A percentile compares a stretch with the other conserved stretches of the same genome.
Conservation (phyloP, 2,113 vertebrate genomes). For the Mustela nigripes region DNA sequence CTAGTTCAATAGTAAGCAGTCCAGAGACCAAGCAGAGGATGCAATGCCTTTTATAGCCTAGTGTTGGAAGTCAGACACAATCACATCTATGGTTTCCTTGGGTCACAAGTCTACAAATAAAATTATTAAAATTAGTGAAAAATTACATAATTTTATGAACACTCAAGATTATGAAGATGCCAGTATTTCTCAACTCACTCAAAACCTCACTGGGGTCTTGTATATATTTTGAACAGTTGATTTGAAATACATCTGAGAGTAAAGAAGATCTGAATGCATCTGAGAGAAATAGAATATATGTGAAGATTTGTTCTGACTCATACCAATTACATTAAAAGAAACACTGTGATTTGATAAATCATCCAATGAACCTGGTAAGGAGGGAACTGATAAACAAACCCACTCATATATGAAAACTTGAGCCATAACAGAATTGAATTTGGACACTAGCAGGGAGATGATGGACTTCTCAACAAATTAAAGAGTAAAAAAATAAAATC, state of each 20-base stretch:
- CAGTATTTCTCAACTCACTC: neutral
- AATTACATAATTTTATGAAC: neutral
- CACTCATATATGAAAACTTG: neutral
- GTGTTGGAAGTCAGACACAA: neutral
- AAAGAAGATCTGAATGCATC: neutral
- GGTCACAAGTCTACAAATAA: neutral
- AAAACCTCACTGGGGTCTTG: neutral
- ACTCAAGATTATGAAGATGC: neutral
- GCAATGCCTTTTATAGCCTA: neutral
- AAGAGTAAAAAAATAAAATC: neutral
- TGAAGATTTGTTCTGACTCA: neutral
- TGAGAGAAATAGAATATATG: neutral
- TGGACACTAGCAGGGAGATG: neutral
- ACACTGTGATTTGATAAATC: neutral
- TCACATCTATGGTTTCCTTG: neutral
- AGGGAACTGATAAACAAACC: neutral
- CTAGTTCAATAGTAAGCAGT: neutral
- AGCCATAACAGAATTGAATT: neutral
- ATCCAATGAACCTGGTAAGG: neutral
- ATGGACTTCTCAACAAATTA: neutral
- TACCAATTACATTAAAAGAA: neutral
- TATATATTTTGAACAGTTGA: neutral
- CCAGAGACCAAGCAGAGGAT: neutral
- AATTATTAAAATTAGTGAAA: neutral
- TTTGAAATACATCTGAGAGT: neutral